Evolutionary conservation across 2,113 vertebrate species (phyloP).

Genomic region (Oncorhynchus clarkii): DNA sequence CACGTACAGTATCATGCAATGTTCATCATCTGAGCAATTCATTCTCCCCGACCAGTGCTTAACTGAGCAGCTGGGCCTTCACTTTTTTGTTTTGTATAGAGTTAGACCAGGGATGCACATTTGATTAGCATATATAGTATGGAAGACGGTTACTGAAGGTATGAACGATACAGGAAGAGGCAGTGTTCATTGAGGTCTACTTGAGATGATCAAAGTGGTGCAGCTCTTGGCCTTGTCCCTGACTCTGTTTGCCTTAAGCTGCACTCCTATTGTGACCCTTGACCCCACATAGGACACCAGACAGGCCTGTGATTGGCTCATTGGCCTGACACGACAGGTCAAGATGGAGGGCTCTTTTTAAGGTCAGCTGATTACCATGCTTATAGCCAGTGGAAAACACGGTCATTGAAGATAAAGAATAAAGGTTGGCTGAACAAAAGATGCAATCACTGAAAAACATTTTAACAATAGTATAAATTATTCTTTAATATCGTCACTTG

Average conservation of each 20-base stretch:
- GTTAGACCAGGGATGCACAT: no score
- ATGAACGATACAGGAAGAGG: background rate
- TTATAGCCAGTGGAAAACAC: background rate
- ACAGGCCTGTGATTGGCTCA: conserved; percentile 14
- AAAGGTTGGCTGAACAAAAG: background rate
- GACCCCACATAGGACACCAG: conserved; percentile 30
- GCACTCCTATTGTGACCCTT: conserved; percentile 34
- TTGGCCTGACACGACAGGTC: conserved; percentile 17
- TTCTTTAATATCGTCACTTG: no score
- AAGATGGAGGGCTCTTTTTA: conserved; percentile 37
- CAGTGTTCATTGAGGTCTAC: conserved; percentile 2
- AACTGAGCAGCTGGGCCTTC: background rate
- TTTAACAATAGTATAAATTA: no score
- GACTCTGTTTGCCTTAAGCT: conserved; percentile 16
- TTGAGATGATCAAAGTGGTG: background rate
- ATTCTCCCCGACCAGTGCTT: background rate
- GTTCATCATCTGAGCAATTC: background rate
- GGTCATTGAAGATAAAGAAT: background rate
- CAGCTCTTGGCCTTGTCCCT: conserved; percentile 2
- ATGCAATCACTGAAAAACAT: no score
- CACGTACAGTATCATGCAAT: background rate
- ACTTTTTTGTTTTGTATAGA: background rate
- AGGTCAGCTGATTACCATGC: conserved; percentile 20
- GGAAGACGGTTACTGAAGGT: background rate
- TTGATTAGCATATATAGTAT: background rate